Evolutionary conservation across 2,888 invertebrate species (phyloP), one percentile per base, ranked within the genome.

Genomic region (Sipha maydis): DNA sequence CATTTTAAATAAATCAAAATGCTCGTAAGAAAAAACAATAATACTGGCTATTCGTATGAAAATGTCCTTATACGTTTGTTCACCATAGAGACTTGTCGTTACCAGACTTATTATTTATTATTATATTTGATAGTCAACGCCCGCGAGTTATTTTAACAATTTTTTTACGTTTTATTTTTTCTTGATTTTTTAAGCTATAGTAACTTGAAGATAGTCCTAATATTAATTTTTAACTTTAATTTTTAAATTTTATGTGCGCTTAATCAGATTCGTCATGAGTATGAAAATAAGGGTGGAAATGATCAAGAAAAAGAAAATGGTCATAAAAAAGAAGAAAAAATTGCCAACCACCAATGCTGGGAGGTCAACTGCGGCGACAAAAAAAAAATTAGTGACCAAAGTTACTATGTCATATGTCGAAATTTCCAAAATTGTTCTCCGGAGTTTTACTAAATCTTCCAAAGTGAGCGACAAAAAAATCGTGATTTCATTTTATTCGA

Each of bases 1-100:
- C 17, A 48, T 48, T 19, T 54, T 21, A 28, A 78, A 78, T 56
- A 78, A 78, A 78, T 56, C 54, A 48, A 78, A 78, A 78, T 56
- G 25, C 31, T 56, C 25, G 54, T 54, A 54, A 56, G 54, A 54
- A 21, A 31, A 21, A 14, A 3, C 48, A 48, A 48, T 48, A 14
- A 14, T 78, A 7, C 1, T 21, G 1, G 28, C 25, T 14, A 61
- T 34, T 79, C 56, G n/a, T 61, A 25, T 79, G 8, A 61, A 79
- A 61, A 56, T n/a, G 79, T 79, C 61, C 69, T 69, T 34, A 17
- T 31, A 78, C 5, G 34, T 79, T 34, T 5, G 34, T 61, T 79
- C 25, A 25, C 61, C 21, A 79, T 79, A 56, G 79, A 79, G 34
- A 79, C 56, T 7, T 25, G n/a, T 21, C 17, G 34, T 34, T 25